Conservation (phyloP, 1,140 invertebrate genomes). For the Cecropterus lyciades region DNA sequence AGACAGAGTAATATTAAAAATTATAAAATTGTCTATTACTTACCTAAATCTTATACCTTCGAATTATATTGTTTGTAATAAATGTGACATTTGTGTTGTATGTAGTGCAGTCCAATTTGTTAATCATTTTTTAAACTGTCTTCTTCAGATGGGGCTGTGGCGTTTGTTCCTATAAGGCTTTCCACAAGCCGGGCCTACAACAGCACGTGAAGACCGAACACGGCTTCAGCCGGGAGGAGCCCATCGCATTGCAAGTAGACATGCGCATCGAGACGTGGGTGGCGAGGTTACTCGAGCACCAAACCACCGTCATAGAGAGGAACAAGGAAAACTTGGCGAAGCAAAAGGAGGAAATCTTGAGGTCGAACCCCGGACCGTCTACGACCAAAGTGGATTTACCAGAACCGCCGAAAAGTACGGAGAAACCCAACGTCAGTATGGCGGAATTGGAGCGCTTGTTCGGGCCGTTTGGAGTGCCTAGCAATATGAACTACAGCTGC, state of each 20-base stretch:
- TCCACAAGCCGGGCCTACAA: conserved; percentile 63
- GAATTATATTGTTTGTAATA: too few relatives aligned
- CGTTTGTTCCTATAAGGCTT: conserved; percentile 71
- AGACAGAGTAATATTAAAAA: too few relatives aligned
- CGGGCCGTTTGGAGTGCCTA: conserved; percentile 54
- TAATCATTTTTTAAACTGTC: too few relatives aligned
- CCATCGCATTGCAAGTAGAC: conserved; percentile 53
- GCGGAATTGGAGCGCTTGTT: conserved; percentile 58
- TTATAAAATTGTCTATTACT: too few relatives aligned
- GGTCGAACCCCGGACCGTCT: conserved; percentile 27
- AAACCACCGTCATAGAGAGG: conserved; percentile 52
- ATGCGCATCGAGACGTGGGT: conserved; percentile 65
- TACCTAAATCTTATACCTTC: too few relatives aligned
- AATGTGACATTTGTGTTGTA: too few relatives aligned
- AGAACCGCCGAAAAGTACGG: not conserved
- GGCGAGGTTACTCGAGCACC: conserved; percentile 50
- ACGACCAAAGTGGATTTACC: conserved; percentile 6
- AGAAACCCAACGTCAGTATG: conserved; percentile 12
- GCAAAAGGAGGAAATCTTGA: conserved; percentile 52
- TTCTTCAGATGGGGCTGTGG: conserved; percentile 68
- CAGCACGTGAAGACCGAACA: conserved; percentile 68
- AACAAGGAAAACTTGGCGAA: conserved; percentile 57
- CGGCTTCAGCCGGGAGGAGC: conserved; percentile 45
- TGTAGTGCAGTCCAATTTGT: too few relatives aligned
- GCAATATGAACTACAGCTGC: conserved; percentile 51